Base-by-base conservation (phyloP, 2,888 invertebrate species). In the Parelbella ahira region DNA sequence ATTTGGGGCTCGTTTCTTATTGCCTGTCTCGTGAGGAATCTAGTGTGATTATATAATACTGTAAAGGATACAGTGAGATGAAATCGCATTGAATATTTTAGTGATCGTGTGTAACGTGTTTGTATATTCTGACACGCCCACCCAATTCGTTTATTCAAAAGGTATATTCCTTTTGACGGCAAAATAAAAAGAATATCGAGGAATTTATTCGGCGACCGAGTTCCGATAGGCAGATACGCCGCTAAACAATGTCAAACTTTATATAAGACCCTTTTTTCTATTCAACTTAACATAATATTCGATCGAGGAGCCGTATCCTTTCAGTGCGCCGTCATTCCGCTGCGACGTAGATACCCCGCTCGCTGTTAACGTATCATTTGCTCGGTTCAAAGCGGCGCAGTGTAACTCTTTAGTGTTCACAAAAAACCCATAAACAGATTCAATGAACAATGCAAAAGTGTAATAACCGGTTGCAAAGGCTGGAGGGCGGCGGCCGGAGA, bases 401-500 rank as follows among this genome's bases (percentile, higher is more conserved):
- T 48, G 44, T 50, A 49, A 54, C 44, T 58, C 54, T 55, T 51
- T 54, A 49, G 49, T 51, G 44, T 48, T 43, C 37, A 48, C 56
- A 63, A 63, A 66, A 62, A 55, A 49, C 42, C 49, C 41, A 48
- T 51, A n/a, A 19, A 47, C 56, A 60, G 56, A 67, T 66, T 66
- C 68, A 69, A 61, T 67, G 69, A 67, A 64, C 66, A 68, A 62
- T 67, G 58, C 59, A 59, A 51, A 54, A 57, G 54, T 52, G 57
- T 63, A 64, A 63, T 60, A 52, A 54, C 24, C 20, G 13, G 5
- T 34, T 44, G 44, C 42, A 25, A 42, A 19, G 33, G 37, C 13
- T 15, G n/a, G 44, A 38, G 45, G 41, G 39, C 24, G 23, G 29
- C 39, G 27, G 39, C 29, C 41, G 37, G 45, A 49, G 20, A 53